Evolutionary conservation across 2,888 invertebrate genomes (phyloP).

Genomic region (Capitulum mitella): DNA sequence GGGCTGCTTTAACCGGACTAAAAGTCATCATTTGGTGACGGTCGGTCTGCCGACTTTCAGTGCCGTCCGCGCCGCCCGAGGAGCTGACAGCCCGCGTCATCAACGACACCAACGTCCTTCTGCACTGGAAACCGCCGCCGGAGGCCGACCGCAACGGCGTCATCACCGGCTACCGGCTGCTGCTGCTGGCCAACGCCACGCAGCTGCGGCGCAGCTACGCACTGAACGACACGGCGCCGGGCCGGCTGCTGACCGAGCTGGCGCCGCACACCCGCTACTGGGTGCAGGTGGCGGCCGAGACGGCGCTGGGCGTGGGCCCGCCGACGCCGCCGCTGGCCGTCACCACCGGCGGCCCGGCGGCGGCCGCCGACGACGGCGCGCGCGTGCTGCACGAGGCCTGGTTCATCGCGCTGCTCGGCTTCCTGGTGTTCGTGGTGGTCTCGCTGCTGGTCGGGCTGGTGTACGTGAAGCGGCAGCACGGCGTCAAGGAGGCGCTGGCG

Average conservation of each 20-base stretch:
- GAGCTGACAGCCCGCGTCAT: background rate
- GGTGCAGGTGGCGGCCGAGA: constrained; percentile 1
- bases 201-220: constrained; percentile 6
- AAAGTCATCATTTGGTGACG: too few species aligned
- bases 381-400: constrained; percentile 12
- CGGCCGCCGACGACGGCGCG: background rate
- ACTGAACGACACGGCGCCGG: background rate
- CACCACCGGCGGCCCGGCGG: background rate
- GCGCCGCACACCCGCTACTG: constrained; percentile 23
- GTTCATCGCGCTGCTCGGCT: constrained; percentile 22
- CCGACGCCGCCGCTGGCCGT: background rate
- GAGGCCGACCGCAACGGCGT: background rate
- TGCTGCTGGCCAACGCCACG: constrained; percentile 5
- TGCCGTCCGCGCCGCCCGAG: background rate
- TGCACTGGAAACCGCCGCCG: background rate
- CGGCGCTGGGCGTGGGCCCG: background rate
- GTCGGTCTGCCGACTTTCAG: too few species aligned
- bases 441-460: constrained; percentile 12
- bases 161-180: constrained; percentile 16
- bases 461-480: constrained; percentile 23
- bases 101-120: background rate
- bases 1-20: too few species aligned
- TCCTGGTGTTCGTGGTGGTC: constrained; percentile 16
- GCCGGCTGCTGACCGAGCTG: constrained; percentile 4
- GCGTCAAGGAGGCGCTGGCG: background rate